These are phyloP conservation scores for Germaria angustata DNA, from an alignment of 2,888 invertebrate species.

Conservation along the genomic window DNA sequence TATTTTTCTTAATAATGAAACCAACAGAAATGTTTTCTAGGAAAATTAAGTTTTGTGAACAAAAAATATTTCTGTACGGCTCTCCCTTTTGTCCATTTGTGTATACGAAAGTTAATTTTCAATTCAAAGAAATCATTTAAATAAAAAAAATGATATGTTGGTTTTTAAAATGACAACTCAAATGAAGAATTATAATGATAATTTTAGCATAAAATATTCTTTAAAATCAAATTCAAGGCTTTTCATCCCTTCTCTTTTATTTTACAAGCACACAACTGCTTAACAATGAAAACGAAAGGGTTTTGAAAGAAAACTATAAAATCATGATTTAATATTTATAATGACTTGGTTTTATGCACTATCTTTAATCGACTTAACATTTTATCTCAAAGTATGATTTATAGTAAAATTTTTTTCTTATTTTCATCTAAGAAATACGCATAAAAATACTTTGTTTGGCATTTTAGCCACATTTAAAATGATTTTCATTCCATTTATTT, in stretches of 20 bases:
- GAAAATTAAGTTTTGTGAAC: no score
- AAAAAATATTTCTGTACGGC: no score
- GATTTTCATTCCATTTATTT: not conserved
- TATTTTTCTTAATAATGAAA: no score
- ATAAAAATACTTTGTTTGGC: no score
- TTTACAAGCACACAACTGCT: not conserved
- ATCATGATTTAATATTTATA: constrained; percentile 9
- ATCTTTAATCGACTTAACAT: constrained; percentile 38
- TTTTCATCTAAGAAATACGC: not conserved
- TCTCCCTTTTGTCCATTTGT: no score
- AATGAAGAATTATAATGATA: constrained; percentile 13
- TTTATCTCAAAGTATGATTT: constrained; percentile 44
- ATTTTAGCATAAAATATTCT: constrained; percentile 39
- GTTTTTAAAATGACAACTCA: not conserved
- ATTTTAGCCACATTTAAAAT: constrained; percentile 1
- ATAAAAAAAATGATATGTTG: not conserved
- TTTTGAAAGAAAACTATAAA: not conserved
- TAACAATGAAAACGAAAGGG: not conserved
- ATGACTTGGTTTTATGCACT: constrained; percentile 9
- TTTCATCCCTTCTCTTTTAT: not conserved
- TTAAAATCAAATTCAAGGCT: constrained; percentile 48
- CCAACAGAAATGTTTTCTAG: no score
- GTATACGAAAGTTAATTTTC: not conserved
- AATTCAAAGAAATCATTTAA: not conserved
- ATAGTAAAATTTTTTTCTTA: not conserved